Evolutionary conservation across 2,797 vertebrate species (phyloP).

Genomic region (Spinus olivaceus): DNA sequence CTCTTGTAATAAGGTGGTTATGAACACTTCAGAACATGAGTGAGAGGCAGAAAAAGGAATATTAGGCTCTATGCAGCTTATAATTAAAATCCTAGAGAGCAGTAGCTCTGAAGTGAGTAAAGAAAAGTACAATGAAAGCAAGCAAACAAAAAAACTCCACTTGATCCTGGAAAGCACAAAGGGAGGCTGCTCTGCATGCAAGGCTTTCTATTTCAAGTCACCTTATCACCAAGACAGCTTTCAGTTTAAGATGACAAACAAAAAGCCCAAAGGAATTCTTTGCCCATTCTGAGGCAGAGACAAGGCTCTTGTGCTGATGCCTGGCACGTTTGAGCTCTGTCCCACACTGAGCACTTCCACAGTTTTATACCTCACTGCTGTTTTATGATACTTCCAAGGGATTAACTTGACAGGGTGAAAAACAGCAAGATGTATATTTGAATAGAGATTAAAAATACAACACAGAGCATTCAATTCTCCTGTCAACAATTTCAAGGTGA

Average conservation of each 20-base stretch:
- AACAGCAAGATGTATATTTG: constrained; percentile 45
- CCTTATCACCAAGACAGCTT: neutral
- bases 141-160: neutral
- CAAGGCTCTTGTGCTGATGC: neutral
- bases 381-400: constrained; percentile 38
- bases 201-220: constrained; percentile 24
- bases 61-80: neutral
- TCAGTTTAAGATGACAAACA: constrained; percentile 21
- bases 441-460: constrained; percentile 66
- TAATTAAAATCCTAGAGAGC: neutral
- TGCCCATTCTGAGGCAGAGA: neutral
- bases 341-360: neutral
- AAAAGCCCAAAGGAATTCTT: neutral
- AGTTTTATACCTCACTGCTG: neutral
- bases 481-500: constrained; percentile 69
- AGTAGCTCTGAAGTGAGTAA: neutral
- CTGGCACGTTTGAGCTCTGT: neutral
- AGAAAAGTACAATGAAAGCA: neutral
- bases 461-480: constrained; percentile 27
- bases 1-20: constrained; percentile 11
- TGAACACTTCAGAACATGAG: neutral
- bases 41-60: neutral
- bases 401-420: constrained; percentile 47
- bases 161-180: neutral
- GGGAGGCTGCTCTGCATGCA: neutral